Evolutionary conservation across 2,888 invertebrate genomes (phyloP).

Genomic region (Seladonia tumulorum): DNA sequence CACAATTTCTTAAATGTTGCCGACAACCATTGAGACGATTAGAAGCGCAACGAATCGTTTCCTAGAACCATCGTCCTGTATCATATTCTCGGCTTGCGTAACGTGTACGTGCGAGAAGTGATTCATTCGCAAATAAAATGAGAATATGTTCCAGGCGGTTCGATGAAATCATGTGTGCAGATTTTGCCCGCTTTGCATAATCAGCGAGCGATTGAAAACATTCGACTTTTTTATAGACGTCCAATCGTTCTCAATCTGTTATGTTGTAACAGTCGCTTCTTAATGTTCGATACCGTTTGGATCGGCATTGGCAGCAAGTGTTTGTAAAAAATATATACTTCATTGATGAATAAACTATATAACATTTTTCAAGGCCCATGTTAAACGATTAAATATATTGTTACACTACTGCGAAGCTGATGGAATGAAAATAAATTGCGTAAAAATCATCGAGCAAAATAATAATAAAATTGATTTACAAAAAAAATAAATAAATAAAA

Average conservation of each 20-base stretch:
- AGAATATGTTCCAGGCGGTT: not conserved
- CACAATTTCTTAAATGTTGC: not conserved
- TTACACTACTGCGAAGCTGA: no score
- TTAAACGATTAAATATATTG: no score
- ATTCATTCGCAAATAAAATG: slow-evolving; percentile 43
- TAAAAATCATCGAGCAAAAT: no score
- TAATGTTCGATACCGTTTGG: not conserved
- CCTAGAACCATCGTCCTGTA: slow-evolving; percentile 49
- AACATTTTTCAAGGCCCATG: no score
- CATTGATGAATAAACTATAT: not conserved
- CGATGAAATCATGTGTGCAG: not conserved
- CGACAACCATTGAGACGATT: slow-evolving; percentile 3
- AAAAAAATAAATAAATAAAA: no score
- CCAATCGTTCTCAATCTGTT: not conserved
- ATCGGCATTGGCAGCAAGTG: not conserved
- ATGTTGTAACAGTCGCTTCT: not conserved
- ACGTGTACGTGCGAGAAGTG: slow-evolving; percentile 33
- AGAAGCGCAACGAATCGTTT: slow-evolving; percentile 45
- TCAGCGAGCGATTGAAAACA: not conserved
- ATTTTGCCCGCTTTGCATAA: slow-evolving; percentile 16
- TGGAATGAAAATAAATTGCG: no score
- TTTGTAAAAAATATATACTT: not conserved
- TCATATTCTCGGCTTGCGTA: slow-evolving; percentile 50
- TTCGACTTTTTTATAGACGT: not conserved
- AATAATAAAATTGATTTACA: no score